Evolutionary conservation across 2,113 vertebrate genomes (phyloP), one percentile per base, ranked within the genome.

Genomic region (Seriola dumerili): DNA sequence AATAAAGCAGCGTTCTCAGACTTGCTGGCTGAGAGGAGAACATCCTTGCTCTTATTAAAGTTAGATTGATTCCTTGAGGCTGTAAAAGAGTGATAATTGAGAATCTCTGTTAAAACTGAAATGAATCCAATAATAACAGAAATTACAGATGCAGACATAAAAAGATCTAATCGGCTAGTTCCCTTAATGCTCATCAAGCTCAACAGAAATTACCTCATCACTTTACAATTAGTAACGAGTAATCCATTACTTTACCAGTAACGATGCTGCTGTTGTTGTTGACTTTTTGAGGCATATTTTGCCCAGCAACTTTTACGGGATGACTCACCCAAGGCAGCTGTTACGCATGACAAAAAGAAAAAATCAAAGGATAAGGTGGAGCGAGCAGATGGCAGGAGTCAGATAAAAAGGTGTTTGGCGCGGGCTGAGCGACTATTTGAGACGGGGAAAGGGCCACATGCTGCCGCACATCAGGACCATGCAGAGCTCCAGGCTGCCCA

Each of bases 271-370:
- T 84, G 63, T 57, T 72, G 57, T 87, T 87, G 78, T 89, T 88
- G 76, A 85, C 70, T 88, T 76, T 85, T 76, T 36, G 13, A 77
- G 82, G 63, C 76, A 67, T 76, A 76, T 84, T 92, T 93, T 92
- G 90, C 91, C 89, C 88, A 88, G 86, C 89, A 94, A 93, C 89
- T 95, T 95, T 92, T 91, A 63, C 83, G 71, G 72, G 92, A 94
- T 95, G 95, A 95, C 88, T 95, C 95, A 95, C 93, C 90, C 80
- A 71, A 78, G 76, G 85, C 87, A 58, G 87, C 93, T 90, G 82
- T 94, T 95, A 94, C 95, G 95, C 92, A 94, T 87, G 90, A 90
- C 86, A 67, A 65, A 78, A 64, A 78, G 13, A 65, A 68, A 86
- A 86, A 89, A 88, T 87, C 71, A 90, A 90, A 91, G 87, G 72